phyloP scores from a whole-genome alignment of 2,797 vertebrate species.

The Remorina albescens region DNA sequence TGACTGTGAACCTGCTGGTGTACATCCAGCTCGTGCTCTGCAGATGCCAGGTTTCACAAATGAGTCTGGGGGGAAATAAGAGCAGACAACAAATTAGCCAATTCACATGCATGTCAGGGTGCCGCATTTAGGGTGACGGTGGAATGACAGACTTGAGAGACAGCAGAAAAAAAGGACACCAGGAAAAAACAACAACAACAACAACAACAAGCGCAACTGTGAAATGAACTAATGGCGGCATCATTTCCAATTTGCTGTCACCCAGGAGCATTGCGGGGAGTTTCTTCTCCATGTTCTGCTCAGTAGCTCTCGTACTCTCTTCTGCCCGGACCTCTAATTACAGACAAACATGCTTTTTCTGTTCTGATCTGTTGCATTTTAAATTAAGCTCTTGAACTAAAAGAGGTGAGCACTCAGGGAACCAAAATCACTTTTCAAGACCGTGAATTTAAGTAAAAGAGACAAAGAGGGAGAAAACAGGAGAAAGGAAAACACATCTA shows the following conservation, averaged over 20 bases:
- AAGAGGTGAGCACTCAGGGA: slow-evolving; percentile 29
- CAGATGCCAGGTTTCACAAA: slow-evolving; percentile 75
- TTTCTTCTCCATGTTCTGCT: slow-evolving; percentile 9
- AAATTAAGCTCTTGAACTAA: slow-evolving; percentile 20
- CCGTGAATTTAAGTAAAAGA: slow-evolving; percentile 19
- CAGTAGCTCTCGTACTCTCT: background rate
- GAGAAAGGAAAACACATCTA: slow-evolving; percentile 3
- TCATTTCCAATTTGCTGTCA: slow-evolving; percentile 32
- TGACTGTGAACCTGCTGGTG: slow-evolving; percentile 81
- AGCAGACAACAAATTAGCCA: slow-evolving; percentile 73
- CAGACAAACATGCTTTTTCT: slow-evolving; percentile 13
- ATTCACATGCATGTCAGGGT: slow-evolving; percentile 72
- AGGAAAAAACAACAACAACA: background rate
- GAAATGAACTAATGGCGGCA: slow-evolving; percentile 37
- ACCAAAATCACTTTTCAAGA: slow-evolving; percentile 38
- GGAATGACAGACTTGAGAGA: slow-evolving; percentile 70
- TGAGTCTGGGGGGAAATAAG: slow-evolving; percentile 76
- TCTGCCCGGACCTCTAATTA: slow-evolving; percentile 48
- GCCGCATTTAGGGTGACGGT: slow-evolving; percentile 54
- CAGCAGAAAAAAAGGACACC: slow-evolving; percentile 52
- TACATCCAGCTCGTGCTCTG: slow-evolving; percentile 73
- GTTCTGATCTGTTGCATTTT: slow-evolving; percentile 28
- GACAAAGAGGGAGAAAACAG: slow-evolving; percentile 13
- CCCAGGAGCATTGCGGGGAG: slow-evolving; percentile 21
- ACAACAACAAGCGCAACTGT: slow-evolving; percentile 39